Percentiles rank a stretch among this genome's conserved stretches.
These are phyloP conservation scores for Saccostrea echinata DNA, from an alignment of 1,140 invertebrate species.

Conservation along the genomic window DNA sequence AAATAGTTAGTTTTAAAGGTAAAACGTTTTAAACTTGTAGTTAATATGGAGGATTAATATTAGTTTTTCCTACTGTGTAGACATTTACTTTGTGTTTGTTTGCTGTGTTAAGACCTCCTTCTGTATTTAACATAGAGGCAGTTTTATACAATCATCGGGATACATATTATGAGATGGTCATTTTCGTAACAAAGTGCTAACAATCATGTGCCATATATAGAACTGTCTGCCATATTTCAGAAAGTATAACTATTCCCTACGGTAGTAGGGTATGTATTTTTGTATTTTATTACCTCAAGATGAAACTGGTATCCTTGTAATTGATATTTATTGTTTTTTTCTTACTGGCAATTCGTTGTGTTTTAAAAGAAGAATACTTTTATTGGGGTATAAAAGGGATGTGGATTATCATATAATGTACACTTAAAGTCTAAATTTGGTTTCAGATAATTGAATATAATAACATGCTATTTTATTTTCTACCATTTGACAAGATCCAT, in stretches of 20 bases:
- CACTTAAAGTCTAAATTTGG: too few species aligned
- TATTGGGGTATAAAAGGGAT: neutral
- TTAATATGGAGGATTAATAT: too few species aligned
- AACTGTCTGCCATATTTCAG: slow-evolving; percentile 1
- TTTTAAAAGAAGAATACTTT: neutral
- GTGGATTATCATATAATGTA: too few species aligned
- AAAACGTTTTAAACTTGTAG: too few species aligned
- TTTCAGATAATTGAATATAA: too few species aligned
- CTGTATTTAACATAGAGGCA: neutral
- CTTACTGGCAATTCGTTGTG: neutral
- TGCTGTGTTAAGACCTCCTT: neutral
- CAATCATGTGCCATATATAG: slow-evolving; percentile 7
- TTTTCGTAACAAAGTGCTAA: slow-evolving; percentile 10
- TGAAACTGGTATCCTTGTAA: neutral
- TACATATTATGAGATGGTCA: neutral
- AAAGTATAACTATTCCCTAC: neutral
- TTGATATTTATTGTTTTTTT: neutral
- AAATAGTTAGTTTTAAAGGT: too few species aligned
- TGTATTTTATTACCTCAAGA: neutral
- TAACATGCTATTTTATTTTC: too few species aligned
- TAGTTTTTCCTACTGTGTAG: neutral
- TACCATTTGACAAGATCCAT: too few species aligned
- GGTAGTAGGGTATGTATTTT: neutral
- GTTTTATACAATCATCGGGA: neutral
- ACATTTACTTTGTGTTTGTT: neutral